Conservation (phyloP, 2,888 invertebrate species). For the Synanthedon tipuliformis region DNA sequence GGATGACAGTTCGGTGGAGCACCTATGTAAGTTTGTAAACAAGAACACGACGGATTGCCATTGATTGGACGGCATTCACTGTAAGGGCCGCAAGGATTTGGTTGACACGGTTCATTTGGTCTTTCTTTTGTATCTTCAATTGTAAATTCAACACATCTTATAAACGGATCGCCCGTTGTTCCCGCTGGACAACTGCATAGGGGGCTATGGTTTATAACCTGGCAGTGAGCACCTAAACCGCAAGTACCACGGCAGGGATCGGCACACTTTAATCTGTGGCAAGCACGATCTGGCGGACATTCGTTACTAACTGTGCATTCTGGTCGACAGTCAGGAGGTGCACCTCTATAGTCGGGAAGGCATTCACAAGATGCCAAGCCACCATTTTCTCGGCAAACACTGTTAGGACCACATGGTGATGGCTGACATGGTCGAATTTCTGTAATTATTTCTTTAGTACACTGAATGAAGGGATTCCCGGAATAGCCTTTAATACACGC, state of each 20-base stretch:
- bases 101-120: conserved; percentile 74
- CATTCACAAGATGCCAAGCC: conserved; percentile 81
- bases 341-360: conserved; percentile 74
- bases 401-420: conserved; percentile 81
- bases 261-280: conserved; percentile 80
- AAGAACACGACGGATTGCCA: conserved; percentile 82
- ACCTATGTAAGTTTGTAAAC: conserved; percentile 78
- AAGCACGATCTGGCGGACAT: conserved; percentile 80
- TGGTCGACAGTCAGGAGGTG: conserved; percentile 79
- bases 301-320: conserved; percentile 84
- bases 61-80: conserved; percentile 81
- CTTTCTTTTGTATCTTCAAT: conserved; percentile 20
- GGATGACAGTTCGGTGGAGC: conserved; percentile 84
- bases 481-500: conserved; percentile 78
- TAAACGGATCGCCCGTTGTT: conserved; percentile 76
- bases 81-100: conserved; percentile 85
- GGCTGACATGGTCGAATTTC: conserved; percentile 77
- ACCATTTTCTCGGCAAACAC: conserved; percentile 80
- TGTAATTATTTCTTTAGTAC: conserved; percentile 32
- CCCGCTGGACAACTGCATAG: conserved; percentile 78
- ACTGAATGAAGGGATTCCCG: conserved; percentile 76
- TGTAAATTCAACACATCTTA: conserved; percentile 58
- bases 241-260: conserved; percentile 84
- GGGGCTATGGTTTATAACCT: conserved; percentile 83
- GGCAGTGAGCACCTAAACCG: conserved; percentile 78